Percentiles rank a stretch among this genome's conserved stretches.
These are phyloP conservation scores for Leucoraja erinaceus DNA, from an alignment of 2,113 vertebrate species.

Conservation along the genomic window DNA sequence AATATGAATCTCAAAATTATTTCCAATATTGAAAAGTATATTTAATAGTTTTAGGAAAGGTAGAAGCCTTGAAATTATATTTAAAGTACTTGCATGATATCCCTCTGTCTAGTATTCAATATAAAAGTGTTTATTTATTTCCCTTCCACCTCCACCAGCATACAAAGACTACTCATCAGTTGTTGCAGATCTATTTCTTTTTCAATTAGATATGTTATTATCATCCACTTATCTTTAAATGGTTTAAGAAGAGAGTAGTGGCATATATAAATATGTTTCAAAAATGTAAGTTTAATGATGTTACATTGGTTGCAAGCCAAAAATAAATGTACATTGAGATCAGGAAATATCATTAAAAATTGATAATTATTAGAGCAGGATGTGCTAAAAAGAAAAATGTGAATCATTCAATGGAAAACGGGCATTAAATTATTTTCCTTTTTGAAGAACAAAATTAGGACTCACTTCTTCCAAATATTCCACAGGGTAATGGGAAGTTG, in stretches of 20 bases:
- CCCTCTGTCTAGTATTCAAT: not conserved
- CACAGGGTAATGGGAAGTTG: not conserved
- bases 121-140: not conserved
- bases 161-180: not conserved
- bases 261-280: not conserved
- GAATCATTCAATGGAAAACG: not conserved
- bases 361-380: not conserved
- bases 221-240: not conserved
- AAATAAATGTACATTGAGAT: not conserved
- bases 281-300: not conserved
- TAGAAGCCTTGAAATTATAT: not conserved
- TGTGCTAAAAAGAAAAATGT: not conserved
- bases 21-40: not conserved
- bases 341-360: not conserved
- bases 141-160: not conserved
- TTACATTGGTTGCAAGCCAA: not conserved
- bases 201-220: not conserved
- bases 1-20: conserved; percentile 18
- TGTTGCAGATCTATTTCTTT: not conserved
- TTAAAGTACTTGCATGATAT: not conserved
- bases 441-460: not conserved
- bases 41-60: not conserved
- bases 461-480: not conserved
- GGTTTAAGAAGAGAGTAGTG: not conserved
- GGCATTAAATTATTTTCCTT: not conserved